Evolutionary conservation across 1,140 invertebrate species (phyloP), one percentile per base, ranked within the genome.

Genomic region (Adoxophyes honmai): DNA sequence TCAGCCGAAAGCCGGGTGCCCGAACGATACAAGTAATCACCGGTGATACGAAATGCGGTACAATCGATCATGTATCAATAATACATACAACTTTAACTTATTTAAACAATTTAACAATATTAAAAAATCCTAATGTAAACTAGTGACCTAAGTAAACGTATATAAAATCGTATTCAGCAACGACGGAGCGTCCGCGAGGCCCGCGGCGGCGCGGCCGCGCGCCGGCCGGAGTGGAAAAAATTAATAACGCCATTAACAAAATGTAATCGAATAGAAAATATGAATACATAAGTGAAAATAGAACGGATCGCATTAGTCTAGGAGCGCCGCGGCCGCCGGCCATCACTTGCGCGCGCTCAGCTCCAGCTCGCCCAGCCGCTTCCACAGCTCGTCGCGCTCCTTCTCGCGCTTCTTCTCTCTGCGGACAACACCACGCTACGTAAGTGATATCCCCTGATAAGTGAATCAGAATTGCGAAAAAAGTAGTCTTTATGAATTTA

Each of bases 401-500:
- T 96, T 96, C 90, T 98, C 96, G 68, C 95, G 93, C 87, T 97
- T 98, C 89, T 97, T 97, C 89, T 98, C 96, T 93, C 96, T 98
- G 83, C 15, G 52, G n/a, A 62, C 15, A 10, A 13, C 9, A 42
- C 21, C 35, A 66, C 55, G 54, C 39, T 9, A n/a, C 34, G 52
- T 15, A 52, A 18, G 10, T n/a, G n/a, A n/a, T n/a, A n/a, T n/a
- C n/a, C n/a, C n/a, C n/a, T n/a, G n/a, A n/a, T n/a, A n/a, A n/a
- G n/a, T n/a, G n/a, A n/a, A n/a, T n/a, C n/a, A n/a, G n/a, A n/a
- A n/a, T n/a, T n/a, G n/a, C n/a, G n/a, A n/a, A n/a, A n/a, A n/a
- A n/a, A n/a, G n/a, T n/a, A n/a, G n/a, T n/a, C n/a, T n/a, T n/a
- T n/a, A n/a, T n/a, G n/a, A n/a, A n/a, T n/a, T n/a, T n/a, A n/a